Conservation (phyloP, 2,113 vertebrate species). For the Coptodon rendalli region DNA sequence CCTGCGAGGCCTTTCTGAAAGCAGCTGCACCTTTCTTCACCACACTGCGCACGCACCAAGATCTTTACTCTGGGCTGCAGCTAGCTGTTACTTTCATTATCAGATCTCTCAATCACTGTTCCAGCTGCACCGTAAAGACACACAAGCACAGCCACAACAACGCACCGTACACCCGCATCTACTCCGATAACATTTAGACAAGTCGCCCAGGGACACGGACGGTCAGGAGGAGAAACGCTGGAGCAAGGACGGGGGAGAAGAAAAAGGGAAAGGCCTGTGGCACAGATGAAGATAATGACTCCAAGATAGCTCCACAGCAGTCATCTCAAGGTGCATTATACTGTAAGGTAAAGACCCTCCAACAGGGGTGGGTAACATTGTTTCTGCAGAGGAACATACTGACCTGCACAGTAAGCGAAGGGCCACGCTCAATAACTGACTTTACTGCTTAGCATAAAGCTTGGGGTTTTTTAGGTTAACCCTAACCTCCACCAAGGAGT, state of each 20-base stretch:
- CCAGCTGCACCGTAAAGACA: neutral
- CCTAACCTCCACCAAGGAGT: neutral
- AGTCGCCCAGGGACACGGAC: accelerated
- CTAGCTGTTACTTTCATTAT: neutral
- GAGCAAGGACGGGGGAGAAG: neutral
- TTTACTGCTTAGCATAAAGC: neutral
- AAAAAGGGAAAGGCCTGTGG: neutral
- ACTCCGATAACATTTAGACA: neutral
- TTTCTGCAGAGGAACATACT: neutral
- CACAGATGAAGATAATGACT: neutral
- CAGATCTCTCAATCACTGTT: neutral
- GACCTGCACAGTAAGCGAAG: accelerated
- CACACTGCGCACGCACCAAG: neutral
- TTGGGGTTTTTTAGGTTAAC: neutral
- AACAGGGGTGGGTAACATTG: accelerated
- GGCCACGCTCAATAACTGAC: neutral
- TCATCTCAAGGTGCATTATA: neutral
- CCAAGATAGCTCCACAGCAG: neutral
- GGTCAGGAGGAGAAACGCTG: neutral
- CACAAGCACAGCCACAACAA: neutral
- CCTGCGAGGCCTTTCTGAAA: neutral
- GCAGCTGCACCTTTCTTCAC: neutral
- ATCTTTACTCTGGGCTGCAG: neutral
- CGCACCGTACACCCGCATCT: neutral
- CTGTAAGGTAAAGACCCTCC: neutral